phyloP scores from a whole-genome alignment of 2,113 vertebrate genomes.

The Sakesphorus luctuosus region DNA sequence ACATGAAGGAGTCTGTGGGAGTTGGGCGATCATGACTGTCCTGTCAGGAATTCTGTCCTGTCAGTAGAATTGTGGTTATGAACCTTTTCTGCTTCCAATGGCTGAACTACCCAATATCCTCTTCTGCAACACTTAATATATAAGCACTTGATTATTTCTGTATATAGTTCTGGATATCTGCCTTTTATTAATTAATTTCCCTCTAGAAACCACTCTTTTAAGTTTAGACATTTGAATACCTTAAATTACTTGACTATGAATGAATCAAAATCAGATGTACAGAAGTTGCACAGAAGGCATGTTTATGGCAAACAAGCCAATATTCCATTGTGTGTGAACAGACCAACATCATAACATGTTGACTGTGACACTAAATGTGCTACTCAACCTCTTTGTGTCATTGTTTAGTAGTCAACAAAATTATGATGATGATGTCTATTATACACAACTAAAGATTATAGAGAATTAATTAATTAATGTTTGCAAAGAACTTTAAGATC shows the following conservation, averaged over 20 bases:
- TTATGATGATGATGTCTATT: conserved; percentile 37
- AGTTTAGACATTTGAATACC: neutral
- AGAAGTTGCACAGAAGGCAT: neutral
- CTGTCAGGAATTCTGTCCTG: neutral
- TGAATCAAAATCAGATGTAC: neutral
- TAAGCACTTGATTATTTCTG: neutral
- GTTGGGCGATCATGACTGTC: neutral
- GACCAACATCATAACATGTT: neutral
- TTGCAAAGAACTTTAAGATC: conserved; percentile 32
- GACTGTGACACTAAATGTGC: neutral
- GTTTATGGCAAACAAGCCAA: conserved; percentile 22
- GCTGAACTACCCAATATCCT: neutral
- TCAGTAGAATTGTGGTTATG: neutral
- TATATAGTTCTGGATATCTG: neutral
- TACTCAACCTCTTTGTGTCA: neutral
- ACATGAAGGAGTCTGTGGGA: neutral
- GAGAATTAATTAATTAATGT: conserved; percentile 52
- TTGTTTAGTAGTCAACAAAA: conserved; percentile 9
- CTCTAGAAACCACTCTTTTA: neutral
- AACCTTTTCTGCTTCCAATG: neutral
- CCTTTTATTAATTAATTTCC: neutral
- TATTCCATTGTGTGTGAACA: neutral
- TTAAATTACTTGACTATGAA: neutral
- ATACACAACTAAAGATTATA: neutral
- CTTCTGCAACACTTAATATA: neutral